Evolutionary conservation across 2,113 vertebrate genomes (phyloP).

Genomic region (Meriones unguiculatus): DNA sequence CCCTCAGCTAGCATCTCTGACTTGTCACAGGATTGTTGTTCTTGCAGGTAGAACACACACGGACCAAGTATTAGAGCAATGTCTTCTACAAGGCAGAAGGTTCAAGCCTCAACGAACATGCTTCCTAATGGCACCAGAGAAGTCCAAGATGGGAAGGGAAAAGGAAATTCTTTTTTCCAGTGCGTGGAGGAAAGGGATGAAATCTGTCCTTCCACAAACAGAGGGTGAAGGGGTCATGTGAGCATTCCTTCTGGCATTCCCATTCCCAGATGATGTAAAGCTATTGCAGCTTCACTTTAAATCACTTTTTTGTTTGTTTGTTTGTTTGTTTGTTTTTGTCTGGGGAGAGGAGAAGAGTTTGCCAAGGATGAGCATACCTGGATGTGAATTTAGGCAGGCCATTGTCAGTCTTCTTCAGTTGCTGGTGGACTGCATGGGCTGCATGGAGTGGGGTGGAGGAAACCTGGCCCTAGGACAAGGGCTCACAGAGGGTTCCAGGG

Average conservation of each 20-base stretch:
- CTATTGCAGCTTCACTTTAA: neutral
- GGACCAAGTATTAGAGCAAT: neutral
- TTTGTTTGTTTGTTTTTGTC: no score
- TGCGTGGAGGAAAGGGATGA: neutral
- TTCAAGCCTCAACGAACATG: neutral
- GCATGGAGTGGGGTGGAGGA: neutral
- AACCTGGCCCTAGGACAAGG: neutral
- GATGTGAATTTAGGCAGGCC: rapidly evolving
- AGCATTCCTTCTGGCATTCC: neutral
- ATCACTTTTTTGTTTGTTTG: no score
- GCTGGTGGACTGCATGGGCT: neutral
- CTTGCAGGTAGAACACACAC: neutral
- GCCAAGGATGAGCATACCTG: neutral
- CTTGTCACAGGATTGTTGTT: neutral
- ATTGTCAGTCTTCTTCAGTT: no score
- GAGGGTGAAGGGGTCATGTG: neutral
- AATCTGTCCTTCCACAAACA: neutral
- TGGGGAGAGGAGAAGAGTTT: neutral
- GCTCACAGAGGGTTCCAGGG: rapidly evolving
- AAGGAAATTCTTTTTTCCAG: neutral
- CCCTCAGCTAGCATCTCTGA: neutral
- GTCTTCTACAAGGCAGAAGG: neutral
- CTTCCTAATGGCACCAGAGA: neutral
- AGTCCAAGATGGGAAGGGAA: neutral
- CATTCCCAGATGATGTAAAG: neutral